A percentile compares a stretch with the other conserved stretches of the same genome.
Conservation (phyloP, 2,113 vertebrate genomes). For the Prionailurus viverrinus region DNA sequence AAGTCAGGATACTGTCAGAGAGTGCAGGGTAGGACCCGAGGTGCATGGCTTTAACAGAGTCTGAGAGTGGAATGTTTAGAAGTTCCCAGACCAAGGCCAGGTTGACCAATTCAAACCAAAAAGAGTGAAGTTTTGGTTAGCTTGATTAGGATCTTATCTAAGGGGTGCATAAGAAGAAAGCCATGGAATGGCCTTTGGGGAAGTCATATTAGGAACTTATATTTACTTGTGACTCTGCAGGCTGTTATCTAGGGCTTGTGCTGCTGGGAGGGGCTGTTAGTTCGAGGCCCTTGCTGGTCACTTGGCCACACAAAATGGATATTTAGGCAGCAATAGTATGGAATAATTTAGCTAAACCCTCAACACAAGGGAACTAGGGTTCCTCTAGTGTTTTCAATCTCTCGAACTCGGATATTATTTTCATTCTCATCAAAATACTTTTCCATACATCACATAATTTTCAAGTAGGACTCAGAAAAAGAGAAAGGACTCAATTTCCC, state of each 20-base stretch:
- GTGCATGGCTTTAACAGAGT: neutral
- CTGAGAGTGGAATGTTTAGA: neutral
- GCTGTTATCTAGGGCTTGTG: neutral
- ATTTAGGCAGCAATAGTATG: neutral
- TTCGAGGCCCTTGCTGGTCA: neutral
- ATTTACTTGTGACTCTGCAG: neutral
- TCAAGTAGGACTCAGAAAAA: neutral
- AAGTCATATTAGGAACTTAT: neutral
- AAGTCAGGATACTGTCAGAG: neutral
- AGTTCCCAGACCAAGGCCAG: neutral
- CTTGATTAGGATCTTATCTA: neutral
- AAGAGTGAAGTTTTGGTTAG: neutral
- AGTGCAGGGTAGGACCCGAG: neutral
- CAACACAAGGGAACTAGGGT: neutral
- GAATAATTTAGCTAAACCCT: neutral
- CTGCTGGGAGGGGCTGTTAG: neutral
- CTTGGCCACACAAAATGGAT: neutral
- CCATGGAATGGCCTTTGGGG: neutral
- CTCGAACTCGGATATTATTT: neutral
- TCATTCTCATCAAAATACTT: neutral
- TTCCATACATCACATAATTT: neutral
- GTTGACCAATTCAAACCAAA: neutral
- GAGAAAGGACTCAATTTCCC: neutral
- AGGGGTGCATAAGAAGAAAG: neutral
- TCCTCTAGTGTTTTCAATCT: neutral